These are phyloP conservation scores for Mechanitis mazaeus DNA, from an alignment of 2,888 invertebrate genomes.

Conservation along the genomic window DNA sequence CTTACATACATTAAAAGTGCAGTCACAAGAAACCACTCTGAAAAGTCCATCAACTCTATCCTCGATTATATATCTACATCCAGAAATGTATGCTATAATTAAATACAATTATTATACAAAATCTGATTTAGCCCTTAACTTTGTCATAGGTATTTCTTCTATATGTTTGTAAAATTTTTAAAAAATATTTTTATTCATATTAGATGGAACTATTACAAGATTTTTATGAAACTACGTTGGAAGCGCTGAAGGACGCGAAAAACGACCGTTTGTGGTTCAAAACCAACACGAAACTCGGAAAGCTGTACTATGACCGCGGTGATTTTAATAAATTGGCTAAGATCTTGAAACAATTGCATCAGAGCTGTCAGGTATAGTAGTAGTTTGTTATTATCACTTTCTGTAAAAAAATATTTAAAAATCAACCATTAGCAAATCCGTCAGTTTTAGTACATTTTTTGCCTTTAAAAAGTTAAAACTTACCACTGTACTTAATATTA, in stretches of 20 bases:
- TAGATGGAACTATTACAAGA: constrained; percentile 98
- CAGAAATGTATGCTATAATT: constrained; percentile 87
- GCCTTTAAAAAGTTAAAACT: too few relatives aligned
- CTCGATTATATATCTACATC: constrained; percentile 99
- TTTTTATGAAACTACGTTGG: constrained; percentile 97
- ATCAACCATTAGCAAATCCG: too few relatives aligned
- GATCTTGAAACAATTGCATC: constrained; percentile 97
- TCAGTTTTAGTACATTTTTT: too few relatives aligned
- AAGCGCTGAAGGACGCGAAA: constrained; percentile 97
- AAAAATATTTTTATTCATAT: constrained; percentile 11
- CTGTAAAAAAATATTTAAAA: background rate
- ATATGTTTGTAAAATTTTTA: background rate
- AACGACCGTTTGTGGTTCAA: constrained; percentile 99
- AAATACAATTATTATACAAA: background rate
- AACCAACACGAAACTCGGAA: constrained; percentile 99
- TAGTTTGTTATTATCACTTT: constrained; percentile 14
- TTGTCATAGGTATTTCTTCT: background rate
- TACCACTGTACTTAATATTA: background rate
- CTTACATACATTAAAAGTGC: constrained; percentile 99
- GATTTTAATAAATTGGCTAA: constrained; percentile 96
- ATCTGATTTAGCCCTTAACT: constrained; percentile 2
- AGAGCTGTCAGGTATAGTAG: constrained; percentile 89
- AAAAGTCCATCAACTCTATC: constrained; percentile 99
- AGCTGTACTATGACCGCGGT: constrained; percentile 96
- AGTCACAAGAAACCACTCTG: constrained; percentile 99